phyloP scores from a whole-genome alignment of 2,113 vertebrate genomes.

The mouse (Mus musculus) region GRCm39 chr8:76229501-76230000 shows the following conservation, averaged over 20 bases:
- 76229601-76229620: too few relatives aligned
- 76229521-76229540: background rate
- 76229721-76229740: too few relatives aligned
- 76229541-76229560: background rate
- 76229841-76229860: background rate
- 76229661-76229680: background rate
- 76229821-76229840: background rate
- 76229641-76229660: background rate
- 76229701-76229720: too few relatives aligned
- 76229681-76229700: background rate
- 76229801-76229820: background rate
- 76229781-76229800: background rate
- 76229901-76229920: too few relatives aligned
- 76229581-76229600: background rate
- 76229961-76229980: too few relatives aligned
- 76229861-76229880: background rate
- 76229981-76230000: background rate
- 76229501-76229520: background rate
- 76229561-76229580: background rate
- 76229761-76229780: background rate
- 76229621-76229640: background rate
- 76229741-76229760: too few relatives aligned
- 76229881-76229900: background rate
- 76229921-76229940: too few relatives aligned
- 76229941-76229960: too few relatives aligned